These are phyloP conservation scores for Orthonyx spaldingii DNA, from an alignment of 2,113 vertebrate genomes.

Conservation along the genomic window DNA sequence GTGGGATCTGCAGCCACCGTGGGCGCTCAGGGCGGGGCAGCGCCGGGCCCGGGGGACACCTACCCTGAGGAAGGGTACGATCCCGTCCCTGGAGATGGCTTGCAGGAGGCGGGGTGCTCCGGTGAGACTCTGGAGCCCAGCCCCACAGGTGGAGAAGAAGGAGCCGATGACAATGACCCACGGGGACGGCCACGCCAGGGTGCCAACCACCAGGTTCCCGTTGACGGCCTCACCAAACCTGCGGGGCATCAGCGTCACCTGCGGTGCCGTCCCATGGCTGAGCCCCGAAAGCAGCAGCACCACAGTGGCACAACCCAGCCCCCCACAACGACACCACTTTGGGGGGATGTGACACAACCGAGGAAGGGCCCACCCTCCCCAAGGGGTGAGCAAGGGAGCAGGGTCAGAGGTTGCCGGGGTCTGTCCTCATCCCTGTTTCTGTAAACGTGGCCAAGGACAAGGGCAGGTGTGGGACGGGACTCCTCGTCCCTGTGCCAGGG, in stretches of 20 bases:
- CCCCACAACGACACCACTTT: fast-evolving
- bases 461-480: not conserved
- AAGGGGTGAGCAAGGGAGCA: not conserved
- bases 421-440: not conserved
- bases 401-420: not conserved
- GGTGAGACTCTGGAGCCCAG: slow-evolving; percentile 93
- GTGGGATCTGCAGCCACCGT: not conserved
- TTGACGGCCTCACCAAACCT: slow-evolving; percentile 95
- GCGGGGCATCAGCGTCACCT: not conserved
- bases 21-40: not conserved
- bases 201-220: slow-evolving; percentile 94
- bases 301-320: not conserved
- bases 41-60: not conserved
- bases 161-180: slow-evolving; percentile 98
- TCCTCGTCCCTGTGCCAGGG: not conserved
- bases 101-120: slow-evolving; percentile 93
- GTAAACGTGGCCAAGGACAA: fast-evolving
- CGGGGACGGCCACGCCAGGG: slow-evolving; percentile 91
- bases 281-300: not conserved
- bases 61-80: slow-evolving; percentile 94
- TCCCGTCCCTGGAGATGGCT: slow-evolving; percentile 90
- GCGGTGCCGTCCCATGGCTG: fast-evolving
- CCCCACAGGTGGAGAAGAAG: slow-evolving; percentile 96
- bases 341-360: fast-evolving
- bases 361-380: fast-evolving